Percentiles rank a stretch among this genome's conserved stretches.
Evolutionary conservation across 2,113 vertebrate genomes (phyloP).

Genomic region (Pongo pygmaeus): DNA sequence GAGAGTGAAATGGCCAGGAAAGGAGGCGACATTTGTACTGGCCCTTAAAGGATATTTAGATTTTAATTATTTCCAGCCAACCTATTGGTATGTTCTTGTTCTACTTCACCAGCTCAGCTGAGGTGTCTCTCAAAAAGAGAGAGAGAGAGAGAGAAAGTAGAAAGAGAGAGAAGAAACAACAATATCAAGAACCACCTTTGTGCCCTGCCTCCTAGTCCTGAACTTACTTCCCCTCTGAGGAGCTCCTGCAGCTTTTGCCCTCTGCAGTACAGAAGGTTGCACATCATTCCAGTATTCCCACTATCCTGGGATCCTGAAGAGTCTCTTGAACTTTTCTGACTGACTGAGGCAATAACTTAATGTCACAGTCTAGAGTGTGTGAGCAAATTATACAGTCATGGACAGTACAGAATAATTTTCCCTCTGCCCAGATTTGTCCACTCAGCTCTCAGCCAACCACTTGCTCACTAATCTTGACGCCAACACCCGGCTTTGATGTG

Average conservation of each 20-base stretch:
- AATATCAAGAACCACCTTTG: not conserved
- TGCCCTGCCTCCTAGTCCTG: too few relatives aligned
- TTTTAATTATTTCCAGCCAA: not conserved
- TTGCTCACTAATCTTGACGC: not conserved
- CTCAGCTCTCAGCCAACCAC: not conserved
- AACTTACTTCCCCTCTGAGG: not conserved
- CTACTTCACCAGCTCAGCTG: not conserved
- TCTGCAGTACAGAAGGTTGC: not conserved
- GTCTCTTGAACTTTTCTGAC: not conserved
- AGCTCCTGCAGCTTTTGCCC: not conserved
- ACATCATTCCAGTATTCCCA: not conserved
- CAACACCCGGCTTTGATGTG: not conserved
- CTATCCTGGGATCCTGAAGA: not conserved
- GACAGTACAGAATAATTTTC: not conserved
- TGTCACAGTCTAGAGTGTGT: not conserved
- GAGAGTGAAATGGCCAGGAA: not conserved
- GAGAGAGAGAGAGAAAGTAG: not conserved
- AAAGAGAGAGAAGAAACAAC: not conserved
- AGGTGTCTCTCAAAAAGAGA: not conserved
- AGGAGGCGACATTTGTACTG: not conserved
- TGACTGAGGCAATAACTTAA: not conserved
- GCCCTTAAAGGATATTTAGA: not conserved
- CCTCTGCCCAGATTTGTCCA: not conserved
- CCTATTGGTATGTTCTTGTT: not conserved
- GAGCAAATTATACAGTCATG: not conserved